Percentiles rank a stretch among this genome's conserved stretches.
Conservation (phyloP, 1,140 invertebrate species). For the Mercenaria mercenaria region DNA sequence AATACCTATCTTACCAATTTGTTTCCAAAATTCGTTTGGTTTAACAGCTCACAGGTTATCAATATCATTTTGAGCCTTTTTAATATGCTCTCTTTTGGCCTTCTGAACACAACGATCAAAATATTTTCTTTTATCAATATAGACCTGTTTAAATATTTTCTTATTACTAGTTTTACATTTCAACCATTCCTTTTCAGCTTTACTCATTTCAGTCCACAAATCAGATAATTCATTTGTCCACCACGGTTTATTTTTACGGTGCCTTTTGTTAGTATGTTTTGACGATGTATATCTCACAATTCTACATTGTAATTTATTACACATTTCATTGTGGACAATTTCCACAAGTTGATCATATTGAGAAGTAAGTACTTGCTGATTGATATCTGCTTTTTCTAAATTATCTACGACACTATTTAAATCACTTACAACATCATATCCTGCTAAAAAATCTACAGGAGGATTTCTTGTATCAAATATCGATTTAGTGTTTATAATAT, state of each 20-base stretch:
- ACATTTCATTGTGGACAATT: background rate
- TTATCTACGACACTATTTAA: background rate
- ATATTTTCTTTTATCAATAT: background rate
- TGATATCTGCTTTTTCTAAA: background rate
- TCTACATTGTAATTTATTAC: background rate
- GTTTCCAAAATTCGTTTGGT: background rate
- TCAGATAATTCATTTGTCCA: background rate
- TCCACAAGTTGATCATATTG: background rate
- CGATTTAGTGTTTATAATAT: background rate
- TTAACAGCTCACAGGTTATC: background rate
- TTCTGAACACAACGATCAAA: constrained; percentile 1
- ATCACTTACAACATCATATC: background rate
- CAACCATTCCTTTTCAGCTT: background rate
- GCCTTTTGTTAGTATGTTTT: background rate
- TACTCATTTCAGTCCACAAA: background rate
- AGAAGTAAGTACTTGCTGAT: background rate
- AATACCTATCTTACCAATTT: constrained; percentile 6
- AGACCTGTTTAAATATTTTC: background rate
- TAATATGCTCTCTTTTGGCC: background rate
- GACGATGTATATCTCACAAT: background rate
- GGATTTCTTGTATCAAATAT: background rate
- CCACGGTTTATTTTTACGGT: background rate
- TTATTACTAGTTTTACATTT: background rate
- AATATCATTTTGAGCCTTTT: background rate
- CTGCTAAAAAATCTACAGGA: constrained; percentile 5